Base-by-base conservation (phyloP, 2,113 vertebrate species). In the Telmatochromis bifrenatus region DNA sequence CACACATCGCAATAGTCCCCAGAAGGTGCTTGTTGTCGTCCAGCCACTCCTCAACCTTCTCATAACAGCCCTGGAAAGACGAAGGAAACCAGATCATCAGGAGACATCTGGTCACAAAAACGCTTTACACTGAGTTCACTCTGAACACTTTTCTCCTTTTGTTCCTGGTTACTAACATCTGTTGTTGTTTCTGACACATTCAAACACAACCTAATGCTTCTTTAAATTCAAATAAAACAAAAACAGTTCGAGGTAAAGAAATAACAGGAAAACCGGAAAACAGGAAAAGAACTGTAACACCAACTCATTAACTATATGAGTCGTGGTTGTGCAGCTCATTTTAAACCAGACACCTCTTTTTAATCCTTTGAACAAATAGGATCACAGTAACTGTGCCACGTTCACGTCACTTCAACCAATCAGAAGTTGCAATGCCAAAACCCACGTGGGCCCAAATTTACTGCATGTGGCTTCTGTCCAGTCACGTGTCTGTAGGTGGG, bases 21-120 rank as follows among this genome's bases (percentile, higher is more conserved):
- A 99, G 96, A 79, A 99, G 97, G 12, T 99, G 98, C 93, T 98
- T 99, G 65, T 99, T 98, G 39, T 99, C 97, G 49, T 98, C 97
- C 49, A 99, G 96, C 98, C 98, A 99, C 79, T 95, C 97, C 95
- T 97, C 98, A 13, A 98, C 97, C 90, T 97, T 98, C 58, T 98
- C 97, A 5, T 98, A 99, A 95, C 98, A 99, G 15, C 98, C 99
- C 98, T 99, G 91, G 86, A 94, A 93, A 93, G 12, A 82, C 51
- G 65, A n/a, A 54, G 8, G n/a, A 51, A 49, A 51, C 26, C 26
- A 77, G 45, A 51, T 51, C 73, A 51, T 33, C 73, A 49, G 42
- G 17, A 77, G 15, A 31, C 15, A 12, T n/a, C 15, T 19, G 17
- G 23, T 33, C 23, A 51, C 26, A 77, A 51, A n/a, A 77, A n/a